These are phyloP conservation scores for Sisyra nigra DNA, from an alignment of 2,888 invertebrate species.

Conservation along the genomic window DNA sequence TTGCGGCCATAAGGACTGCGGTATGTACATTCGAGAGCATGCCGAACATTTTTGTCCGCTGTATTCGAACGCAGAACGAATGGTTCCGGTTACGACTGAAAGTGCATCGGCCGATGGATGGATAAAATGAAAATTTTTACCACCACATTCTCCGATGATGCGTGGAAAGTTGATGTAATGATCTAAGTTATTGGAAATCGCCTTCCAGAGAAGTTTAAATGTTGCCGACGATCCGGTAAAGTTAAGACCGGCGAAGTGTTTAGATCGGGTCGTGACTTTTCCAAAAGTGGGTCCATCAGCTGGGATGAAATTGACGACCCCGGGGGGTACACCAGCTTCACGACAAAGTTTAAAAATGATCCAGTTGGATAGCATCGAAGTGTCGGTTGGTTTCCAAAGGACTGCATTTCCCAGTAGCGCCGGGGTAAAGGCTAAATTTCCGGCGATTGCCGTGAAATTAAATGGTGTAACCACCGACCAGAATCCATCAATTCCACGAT, in stretches of 20 bases:
- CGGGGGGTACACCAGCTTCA: conserved; percentile 92
- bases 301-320: conserved; percentile 95
- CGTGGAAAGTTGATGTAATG: conserved; percentile 82
- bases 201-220: conserved; percentile 83
- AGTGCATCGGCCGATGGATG: conserved; percentile 79
- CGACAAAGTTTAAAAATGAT: conserved; percentile 80
- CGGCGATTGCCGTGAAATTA: conserved; percentile 98
- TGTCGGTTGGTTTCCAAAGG: conserved; percentile 97
- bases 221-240: conserved; percentile 97
- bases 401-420: conserved; percentile 90
- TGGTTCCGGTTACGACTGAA: conserved; percentile 67
- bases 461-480: conserved; percentile 95
- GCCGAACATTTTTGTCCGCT: conserved; percentile 98
- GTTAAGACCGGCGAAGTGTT: conserved; percentile 82
- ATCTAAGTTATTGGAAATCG: conserved; percentile 76
- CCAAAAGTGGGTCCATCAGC: conserved; percentile 94
- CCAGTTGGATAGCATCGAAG: conserved; percentile 92
- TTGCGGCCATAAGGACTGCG: conserved; percentile 70
- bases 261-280: conserved; percentile 68
- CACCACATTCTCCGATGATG: conserved; percentile 92
- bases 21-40: conserved; percentile 92
- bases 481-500: conserved; percentile 92
- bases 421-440: conserved; percentile 83
- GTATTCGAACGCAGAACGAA: conserved; percentile 89
- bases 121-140: conserved; percentile 97